Conservation (phyloP, 2,113 vertebrate species). For the Tragulus kanchil region DNA sequence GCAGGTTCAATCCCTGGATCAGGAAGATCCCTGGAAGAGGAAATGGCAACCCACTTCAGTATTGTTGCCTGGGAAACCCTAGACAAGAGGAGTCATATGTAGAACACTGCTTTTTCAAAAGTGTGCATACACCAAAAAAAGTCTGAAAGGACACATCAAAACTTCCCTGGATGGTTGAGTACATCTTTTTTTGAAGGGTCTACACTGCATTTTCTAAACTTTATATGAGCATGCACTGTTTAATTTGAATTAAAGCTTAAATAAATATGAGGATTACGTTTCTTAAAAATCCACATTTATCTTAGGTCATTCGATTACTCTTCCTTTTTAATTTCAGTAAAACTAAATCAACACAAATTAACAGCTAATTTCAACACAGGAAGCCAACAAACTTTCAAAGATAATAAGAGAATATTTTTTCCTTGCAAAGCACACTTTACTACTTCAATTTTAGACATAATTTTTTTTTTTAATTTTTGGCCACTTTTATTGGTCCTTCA, state of each 20-base stretch:
- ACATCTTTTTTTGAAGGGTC: neutral
- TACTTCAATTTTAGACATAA: neutral
- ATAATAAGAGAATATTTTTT: neutral
- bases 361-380: neutral
- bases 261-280: neutral
- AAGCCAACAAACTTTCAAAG: neutral
- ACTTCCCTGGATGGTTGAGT: neutral
- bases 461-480: too few relatives aligned
- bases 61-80: neutral
- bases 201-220: neutral
- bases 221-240: neutral
- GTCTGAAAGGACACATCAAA: neutral
- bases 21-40: neutral
- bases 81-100: neutral
- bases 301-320: neutral
- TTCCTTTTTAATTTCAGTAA: neutral
- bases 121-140: neutral
- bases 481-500: too few relatives aligned
- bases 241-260: neutral
- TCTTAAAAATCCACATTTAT: constrained; percentile 14
- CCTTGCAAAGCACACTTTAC: neutral
- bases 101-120: neutral
- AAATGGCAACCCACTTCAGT: neutral
- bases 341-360: neutral
- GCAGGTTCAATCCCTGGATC: neutral